Base-by-base conservation (phyloP, 2,113 vertebrate genomes). In the Parotia lawesii region DNA sequence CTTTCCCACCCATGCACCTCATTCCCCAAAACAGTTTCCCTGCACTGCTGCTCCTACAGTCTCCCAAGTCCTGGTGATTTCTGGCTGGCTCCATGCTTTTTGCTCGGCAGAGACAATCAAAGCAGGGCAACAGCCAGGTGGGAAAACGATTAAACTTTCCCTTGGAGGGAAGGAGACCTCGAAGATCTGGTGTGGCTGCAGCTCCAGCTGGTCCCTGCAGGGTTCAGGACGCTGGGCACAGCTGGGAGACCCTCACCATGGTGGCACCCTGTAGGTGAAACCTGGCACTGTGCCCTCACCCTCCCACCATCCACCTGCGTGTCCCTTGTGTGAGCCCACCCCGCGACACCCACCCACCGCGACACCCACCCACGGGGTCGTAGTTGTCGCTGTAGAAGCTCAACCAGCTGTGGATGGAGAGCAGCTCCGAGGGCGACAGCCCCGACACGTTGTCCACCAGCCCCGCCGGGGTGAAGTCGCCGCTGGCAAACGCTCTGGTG, bases 311-410 rank as follows among this genome's bases (percentile, higher is more conserved):
- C n/a, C 2, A 5, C 33, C 60, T 3, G 15, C 1, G 8, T 17
- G 37, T 3, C 69, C 73, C 29, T 2, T 0, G 12, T 10, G 45
- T 15, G 54, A 6, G 58, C n/a, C 7, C 56, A 2, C 16, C 54
- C 29, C 2, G 7, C 5, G 20, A 2, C 82, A 90, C 98, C 23
- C 94, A 99, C 99, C 98, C 22, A 98, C 93, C 19, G 11, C 12
- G 3, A 1, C 85, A 93, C 98, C 18, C 92, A 99, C 99, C 99
- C 23, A 99, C 97, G 56, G 58, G 53, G 2, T 67, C 37, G 27
- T 99, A 99, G 62, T 98, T 98, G 87, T 97, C 88, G 23, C 97
- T 85, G 82, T 99, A 99, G 95, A 99, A 99, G 37, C 93, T 88
- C 18, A 99, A 92, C 99, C 99, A 99, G 80, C 98, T 97, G 65